Evolutionary conservation across 1,140 invertebrate genomes (phyloP).

Genomic region (Thaumetopoea pityocampa): DNA sequence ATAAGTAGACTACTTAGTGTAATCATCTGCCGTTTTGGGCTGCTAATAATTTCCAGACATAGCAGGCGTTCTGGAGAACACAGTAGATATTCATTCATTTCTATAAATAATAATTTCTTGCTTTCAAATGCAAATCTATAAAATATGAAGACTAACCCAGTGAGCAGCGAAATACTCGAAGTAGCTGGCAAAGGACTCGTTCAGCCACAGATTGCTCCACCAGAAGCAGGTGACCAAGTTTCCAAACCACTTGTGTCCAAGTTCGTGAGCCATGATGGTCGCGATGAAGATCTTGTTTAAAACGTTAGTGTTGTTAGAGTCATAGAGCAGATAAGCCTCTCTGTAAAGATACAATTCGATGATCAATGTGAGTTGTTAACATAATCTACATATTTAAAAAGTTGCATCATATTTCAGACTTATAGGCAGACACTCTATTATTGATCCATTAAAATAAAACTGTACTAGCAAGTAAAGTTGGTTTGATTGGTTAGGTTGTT

Average conservation of each 20-base stretch:
- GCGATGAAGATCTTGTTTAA: constrained; percentile 72
- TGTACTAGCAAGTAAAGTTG: no score
- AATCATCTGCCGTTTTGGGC: no score
- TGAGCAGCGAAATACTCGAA: constrained; percentile 80
- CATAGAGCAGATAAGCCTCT: constrained; percentile 78
- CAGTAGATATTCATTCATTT: no score
- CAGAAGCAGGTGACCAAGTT: constrained; percentile 82
- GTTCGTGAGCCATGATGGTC: constrained; percentile 79
- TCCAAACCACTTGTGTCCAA: constrained; percentile 83
- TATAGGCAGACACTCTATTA: no score
- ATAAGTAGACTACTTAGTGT: no score
- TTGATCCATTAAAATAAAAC: no score
- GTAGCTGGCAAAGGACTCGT: constrained; percentile 83
- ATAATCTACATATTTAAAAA: no score
- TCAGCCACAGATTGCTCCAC: constrained; percentile 84
- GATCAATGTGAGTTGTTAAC: no score
- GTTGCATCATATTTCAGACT: no score
- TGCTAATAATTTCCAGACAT: no score
- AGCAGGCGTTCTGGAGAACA: no score
- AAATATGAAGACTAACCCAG: constrained; percentile 39
- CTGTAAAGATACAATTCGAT: constrained; percentile 51
- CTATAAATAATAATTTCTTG: background rate
- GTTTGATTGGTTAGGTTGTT: no score
- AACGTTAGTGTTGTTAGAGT: constrained; percentile 69
- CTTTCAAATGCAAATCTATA: background rate